phyloP scores from a whole-genome alignment of 2,113 vertebrate species.

The Sinocyclocheilus maitianheensis region DNA sequence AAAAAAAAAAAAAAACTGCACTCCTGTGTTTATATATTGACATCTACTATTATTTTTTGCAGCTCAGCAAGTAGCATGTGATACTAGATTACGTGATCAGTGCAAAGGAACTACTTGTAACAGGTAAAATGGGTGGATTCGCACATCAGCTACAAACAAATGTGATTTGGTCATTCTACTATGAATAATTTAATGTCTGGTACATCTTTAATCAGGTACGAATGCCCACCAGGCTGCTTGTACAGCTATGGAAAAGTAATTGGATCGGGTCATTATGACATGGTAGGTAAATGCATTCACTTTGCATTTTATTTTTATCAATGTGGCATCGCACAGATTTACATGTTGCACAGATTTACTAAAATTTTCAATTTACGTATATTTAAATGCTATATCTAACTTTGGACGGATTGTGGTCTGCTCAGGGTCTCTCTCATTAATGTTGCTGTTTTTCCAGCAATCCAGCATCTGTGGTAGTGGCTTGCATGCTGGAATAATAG shows the following conservation, averaged over 20 bases:
- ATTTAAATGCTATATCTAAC: not conserved
- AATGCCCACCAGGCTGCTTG: conserved; percentile 93
- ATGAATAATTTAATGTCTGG: not conserved
- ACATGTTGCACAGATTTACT: not conserved
- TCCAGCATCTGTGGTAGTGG: conserved; percentile 93
- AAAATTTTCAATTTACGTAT: not conserved
- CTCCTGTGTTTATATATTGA: not conserved
- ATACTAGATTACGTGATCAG: conserved; percentile 89
- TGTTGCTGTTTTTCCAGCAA: conserved; percentile 80
- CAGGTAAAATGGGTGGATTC: conserved; percentile 75
- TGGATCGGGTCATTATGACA: conserved; percentile 93
- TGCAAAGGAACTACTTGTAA: conserved; percentile 99
- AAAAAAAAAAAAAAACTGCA: not conserved
- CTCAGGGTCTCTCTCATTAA: not conserved
- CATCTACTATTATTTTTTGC: conserved; percentile 44
- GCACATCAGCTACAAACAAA: not conserved
- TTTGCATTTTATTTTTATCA: not conserved
- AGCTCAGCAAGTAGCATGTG: conserved; percentile 96
- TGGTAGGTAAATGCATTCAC: conserved; percentile 77
- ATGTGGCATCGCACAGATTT: not conserved
- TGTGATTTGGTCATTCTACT: not conserved
- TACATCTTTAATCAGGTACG: conserved; percentile 79
- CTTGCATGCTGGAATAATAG: conserved; percentile 91
- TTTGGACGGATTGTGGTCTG: not conserved
- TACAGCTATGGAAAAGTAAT: conserved; percentile 88